A percentile compares a stretch with the other conserved stretches of the same genome.
phyloP scores from a whole-genome alignment of 2,113 vertebrate genomes.

The Oryzias melastigma region DNA sequence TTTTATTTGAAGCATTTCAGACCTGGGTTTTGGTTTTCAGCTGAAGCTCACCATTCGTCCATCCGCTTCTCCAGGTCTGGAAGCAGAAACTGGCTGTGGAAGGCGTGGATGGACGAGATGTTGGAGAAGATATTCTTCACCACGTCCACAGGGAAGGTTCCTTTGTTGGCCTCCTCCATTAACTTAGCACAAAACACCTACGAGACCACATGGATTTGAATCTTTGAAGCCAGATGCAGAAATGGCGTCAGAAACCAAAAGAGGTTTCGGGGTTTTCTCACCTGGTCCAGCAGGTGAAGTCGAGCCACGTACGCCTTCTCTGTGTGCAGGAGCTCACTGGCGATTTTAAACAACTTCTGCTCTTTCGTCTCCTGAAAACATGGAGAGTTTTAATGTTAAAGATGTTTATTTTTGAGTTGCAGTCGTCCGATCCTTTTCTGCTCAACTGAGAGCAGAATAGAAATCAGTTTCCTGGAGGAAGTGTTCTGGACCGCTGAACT shows the following conservation, averaged over 20 bases:
- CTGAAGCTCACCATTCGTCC: conserved; percentile 90
- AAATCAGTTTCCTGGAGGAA: no score
- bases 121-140: conserved; percentile 99
- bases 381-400: background rate
- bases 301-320: conserved; percentile 92
- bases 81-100: conserved; percentile 95
- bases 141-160: conserved; percentile 91
- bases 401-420: background rate
- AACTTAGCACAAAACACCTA: conserved; percentile 90
- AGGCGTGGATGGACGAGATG: conserved; percentile 90
- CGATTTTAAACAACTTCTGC: conserved; percentile 94
- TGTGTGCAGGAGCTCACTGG: conserved; percentile 92
- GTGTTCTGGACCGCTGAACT: no score
- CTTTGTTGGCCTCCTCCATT: conserved; percentile 90
- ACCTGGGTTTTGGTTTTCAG: background rate
- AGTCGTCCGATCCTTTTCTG: no score
- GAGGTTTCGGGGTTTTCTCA: conserved; percentile 38
- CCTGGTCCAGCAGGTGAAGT: conserved; percentile 87
- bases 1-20: background rate
- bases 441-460: no score
- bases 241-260: conserved; percentile 13
- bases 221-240: background rate
- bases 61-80: conserved; percentile 95
- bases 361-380: conserved; percentile 89
- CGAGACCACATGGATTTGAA: background rate